These are phyloP conservation scores for Erebia ligea DNA, from an alignment of 2,888 invertebrate genomes.

Conservation along the genomic window DNA sequence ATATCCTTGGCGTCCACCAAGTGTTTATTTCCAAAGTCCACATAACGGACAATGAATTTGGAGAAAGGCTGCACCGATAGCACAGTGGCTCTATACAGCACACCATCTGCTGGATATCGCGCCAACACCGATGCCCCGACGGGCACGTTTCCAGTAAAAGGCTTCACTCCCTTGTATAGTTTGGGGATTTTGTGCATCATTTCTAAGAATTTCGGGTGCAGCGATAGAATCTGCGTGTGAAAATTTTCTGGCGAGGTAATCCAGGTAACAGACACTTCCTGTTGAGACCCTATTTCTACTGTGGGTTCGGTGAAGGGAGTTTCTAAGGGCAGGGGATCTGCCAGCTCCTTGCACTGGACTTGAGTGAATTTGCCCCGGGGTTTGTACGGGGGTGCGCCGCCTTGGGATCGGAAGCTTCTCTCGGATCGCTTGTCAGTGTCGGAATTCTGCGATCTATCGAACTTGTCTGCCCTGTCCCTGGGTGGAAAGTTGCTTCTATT, in stretches of 20 bases:
- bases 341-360: slow-evolving; percentile 64
- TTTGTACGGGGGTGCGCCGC: slow-evolving; percentile 62
- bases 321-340: slow-evolving; percentile 75
- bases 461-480: slow-evolving; percentile 61
- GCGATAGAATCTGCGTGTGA: slow-evolving; percentile 83
- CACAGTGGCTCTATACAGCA: slow-evolving; percentile 87
- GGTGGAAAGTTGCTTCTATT: slow-evolving; percentile 66
- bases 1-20: slow-evolving; percentile 85
- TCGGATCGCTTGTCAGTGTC: slow-evolving; percentile 64
- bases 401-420: slow-evolving; percentile 60
- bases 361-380: slow-evolving; percentile 62
- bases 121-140: slow-evolving; percentile 87
- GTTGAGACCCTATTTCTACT: slow-evolving; percentile 78
- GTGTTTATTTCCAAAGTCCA: slow-evolving; percentile 90
- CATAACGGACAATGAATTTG: slow-evolving; percentile 86
- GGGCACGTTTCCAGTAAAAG: slow-evolving; percentile 67
- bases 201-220: slow-evolving; percentile 82
- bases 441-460: slow-evolving; percentile 59
- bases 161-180: slow-evolving; percentile 83
- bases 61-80: slow-evolving; percentile 81
- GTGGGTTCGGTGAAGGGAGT: slow-evolving; percentile 73
- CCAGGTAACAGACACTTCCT: slow-evolving; percentile 87
- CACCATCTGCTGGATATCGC: slow-evolving; percentile 87
- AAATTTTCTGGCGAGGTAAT: slow-evolving; percentile 89
- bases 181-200: slow-evolving; percentile 89